A percentile compares a stretch with the other conserved stretches of the same genome.
phyloP scores from a whole-genome alignment of 64 coral and sea anemone genomes.

The Pocillopora verrucosa region DNA sequence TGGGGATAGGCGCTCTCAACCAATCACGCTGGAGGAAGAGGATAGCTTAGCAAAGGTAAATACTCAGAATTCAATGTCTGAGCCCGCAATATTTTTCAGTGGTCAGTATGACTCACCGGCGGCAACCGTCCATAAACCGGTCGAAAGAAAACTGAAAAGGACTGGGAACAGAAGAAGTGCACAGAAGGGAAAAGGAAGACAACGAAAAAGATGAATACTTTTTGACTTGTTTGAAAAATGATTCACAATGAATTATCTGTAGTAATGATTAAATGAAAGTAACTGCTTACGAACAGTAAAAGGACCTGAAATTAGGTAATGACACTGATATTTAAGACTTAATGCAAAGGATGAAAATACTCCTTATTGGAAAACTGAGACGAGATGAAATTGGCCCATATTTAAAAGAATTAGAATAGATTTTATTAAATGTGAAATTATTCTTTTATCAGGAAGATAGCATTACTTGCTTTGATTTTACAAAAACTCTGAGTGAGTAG shows the following conservation, averaged over 20 bases:
- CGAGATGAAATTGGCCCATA: neutral
- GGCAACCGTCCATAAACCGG: constrained; percentile 9
- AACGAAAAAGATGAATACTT: constrained; percentile 28
- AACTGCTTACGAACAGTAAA: no score
- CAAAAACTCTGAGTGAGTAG: neutral
- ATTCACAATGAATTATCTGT: neutral
- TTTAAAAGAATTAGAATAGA: neutral
- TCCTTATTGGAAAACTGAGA: neutral
- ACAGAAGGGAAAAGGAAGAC: constrained; percentile 10
- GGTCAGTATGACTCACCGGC: neutral
- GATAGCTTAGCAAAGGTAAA: constrained; percentile 46
- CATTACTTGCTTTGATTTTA: neutral
- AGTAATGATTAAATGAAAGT: neutral
- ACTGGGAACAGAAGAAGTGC: neutral
- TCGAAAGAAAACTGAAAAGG: constrained; percentile 18
- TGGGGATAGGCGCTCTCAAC: constrained; percentile 65
- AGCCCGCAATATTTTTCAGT: constrained; percentile 66
- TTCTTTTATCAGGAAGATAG: neutral
- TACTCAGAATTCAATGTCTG: constrained; percentile 71
- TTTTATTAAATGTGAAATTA: neutral
- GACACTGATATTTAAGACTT: no score
- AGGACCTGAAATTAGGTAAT: no score
- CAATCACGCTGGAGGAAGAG: constrained; percentile 42
- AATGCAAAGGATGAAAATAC: neutral
- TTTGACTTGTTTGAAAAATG: neutral